Evolutionary conservation across 2,888 invertebrate genomes (phyloP), one percentile per base, ranked within the genome.

Genomic region (Patella ulyssiponensis): DNA sequence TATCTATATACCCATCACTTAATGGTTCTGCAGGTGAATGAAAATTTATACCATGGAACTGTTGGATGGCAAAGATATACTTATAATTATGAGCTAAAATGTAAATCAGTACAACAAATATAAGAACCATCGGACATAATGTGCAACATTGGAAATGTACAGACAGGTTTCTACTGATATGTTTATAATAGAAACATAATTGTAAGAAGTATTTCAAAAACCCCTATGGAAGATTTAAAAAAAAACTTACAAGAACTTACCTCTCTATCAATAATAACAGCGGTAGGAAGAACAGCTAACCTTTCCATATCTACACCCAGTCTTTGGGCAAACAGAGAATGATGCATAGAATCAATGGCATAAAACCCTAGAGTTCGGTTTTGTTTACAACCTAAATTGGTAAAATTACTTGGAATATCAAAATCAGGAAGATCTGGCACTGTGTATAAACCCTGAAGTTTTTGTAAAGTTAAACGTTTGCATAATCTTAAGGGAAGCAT

Each of bases 251-350:
- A 44, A 51, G 20, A 12, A 71, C 81, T 58, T 58, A 83, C 83
- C 74, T 77, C 75, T 77, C 79, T 81, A 73, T 96, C 95, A 82
- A 96, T 92, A 86, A 96, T 95, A 76, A 95, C 93, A 71, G 94
- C 94, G 74, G 85, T 82, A 54, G 88, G 84, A 71, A 74, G 69
- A 11, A 71, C 71, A 17, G 74, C 70, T 33, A 80, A 54, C 53
- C 71, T 73, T 11, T 75, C 52, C 94, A 81, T 69, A 27, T 96
- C 94, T 33, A 96, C 93, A 2, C 96, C 96, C 7, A 96, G 93
- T 44, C 94, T 93, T 88, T 95, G 94, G 0, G 96, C 95, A 88
- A 96, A 95, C 86, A 95, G 94, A 84, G 94, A 94, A 88, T 95
- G 95, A 75, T 93, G 92, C 1, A 94, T 91, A 83, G 95, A 95